Conservation (phyloP, 2,888 invertebrate genomes). For the Lutraria lutraria region DNA sequence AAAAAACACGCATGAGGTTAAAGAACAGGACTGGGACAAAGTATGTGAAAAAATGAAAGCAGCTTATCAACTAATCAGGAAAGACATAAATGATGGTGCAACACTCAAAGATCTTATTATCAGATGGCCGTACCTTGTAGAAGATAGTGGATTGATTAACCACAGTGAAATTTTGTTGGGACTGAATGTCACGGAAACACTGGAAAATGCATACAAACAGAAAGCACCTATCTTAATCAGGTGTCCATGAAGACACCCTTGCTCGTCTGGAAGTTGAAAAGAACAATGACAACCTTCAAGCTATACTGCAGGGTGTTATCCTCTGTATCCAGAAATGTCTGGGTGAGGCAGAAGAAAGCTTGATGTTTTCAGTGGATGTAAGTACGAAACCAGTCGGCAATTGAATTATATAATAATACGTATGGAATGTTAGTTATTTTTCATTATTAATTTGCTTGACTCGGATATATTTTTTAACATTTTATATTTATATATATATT, state of each 20-base stretch:
- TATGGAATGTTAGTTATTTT: too few relatives aligned
- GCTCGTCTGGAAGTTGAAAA: too few relatives aligned
- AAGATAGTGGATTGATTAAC: neutral
- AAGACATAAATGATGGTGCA: too few relatives aligned
- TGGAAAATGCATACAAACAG: slow-evolving; percentile 30
- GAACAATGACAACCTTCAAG: slow-evolving; percentile 13
- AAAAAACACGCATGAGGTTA: neutral
- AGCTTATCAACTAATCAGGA: too few relatives aligned
- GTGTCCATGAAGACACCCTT: slow-evolving; percentile 23
- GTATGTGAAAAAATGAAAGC: too few relatives aligned
- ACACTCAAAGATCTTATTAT: neutral
- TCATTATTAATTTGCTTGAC: too few relatives aligned
- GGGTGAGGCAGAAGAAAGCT: slow-evolving; percentile 19
- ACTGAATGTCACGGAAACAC: too few relatives aligned
- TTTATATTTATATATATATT: too few relatives aligned
- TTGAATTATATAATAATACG: too few relatives aligned
- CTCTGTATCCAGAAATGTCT: slow-evolving; percentile 36
- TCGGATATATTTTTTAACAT: too few relatives aligned
- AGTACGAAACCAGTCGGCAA: too few relatives aligned
- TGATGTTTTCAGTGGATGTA: too few relatives aligned
- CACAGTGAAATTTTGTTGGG: slow-evolving; percentile 26
- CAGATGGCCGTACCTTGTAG: slow-evolving; percentile 17
- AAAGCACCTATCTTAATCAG: slow-evolving; percentile 28
- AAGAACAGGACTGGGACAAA: slow-evolving; percentile 11
- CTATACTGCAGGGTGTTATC: slow-evolving; percentile 21